Base-by-base conservation (phyloP, 2,888 invertebrate genomes). In the Celastrina argiolus region DNA sequence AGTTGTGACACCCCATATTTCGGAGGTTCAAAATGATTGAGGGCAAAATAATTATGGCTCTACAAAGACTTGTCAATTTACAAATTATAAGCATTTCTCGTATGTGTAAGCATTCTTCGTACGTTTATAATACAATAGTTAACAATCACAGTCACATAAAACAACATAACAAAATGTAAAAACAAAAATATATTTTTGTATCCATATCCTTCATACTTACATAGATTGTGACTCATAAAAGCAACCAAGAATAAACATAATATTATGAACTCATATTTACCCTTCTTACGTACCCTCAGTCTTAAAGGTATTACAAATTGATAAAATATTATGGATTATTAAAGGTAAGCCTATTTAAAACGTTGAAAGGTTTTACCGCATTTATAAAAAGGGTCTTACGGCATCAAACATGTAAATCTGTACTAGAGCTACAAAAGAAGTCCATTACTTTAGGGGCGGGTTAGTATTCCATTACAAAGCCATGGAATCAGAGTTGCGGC, bases 381-480 rank as follows among this genome's bases (percentile, higher is more conserved):
- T 18, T n/a, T 59, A 59, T 59, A 12, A 36, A 36, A 36, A 39
- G 36, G 61, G 61, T 61, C 18, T 16, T 61, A 36, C 18, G 36
- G 36, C 61, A 61, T 61, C 61, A 61, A 36, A 61, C 36, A 61
- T 61, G 36, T 61, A 61, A 61, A 61, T 61, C 36, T 12, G 45
- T 18, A 18, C 4, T 7, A 18, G n/a, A 31, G 39, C 16, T 61
- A 61, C 12, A 61, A 61, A 61, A 36, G 61, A 61, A 61, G 22
- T 61, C 61, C 61, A 61, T 61, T 61, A 18, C 61, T 5, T 18
- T 14, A 39, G 61, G 22, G 56, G 10, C 51, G 51, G 51, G 51
- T 45, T 2, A 45, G 45, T 51, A 22, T 51, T 51, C 51, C 18
- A 56, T 56, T 56, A 26, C 56, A 56, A 56, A 56, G 18, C 51